These are phyloP conservation scores for Mythimna vitellina DNA, from an alignment of 2,888 invertebrate species.

Conservation along the genomic window DNA sequence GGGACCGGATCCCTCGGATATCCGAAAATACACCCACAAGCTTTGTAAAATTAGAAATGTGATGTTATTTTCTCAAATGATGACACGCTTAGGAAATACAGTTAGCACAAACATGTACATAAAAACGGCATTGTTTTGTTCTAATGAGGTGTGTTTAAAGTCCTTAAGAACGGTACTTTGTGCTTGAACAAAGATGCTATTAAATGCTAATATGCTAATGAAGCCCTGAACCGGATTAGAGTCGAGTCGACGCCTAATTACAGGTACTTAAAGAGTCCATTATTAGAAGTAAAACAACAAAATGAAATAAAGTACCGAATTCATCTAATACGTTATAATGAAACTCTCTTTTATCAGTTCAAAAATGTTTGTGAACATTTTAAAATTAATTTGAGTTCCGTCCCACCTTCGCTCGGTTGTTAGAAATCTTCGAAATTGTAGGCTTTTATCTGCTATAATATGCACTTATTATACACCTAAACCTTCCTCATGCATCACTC, in stretches of 20 bases:
- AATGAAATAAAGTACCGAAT: constrained; percentile 2
- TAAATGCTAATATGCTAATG: constrained; percentile 55
- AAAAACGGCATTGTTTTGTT: constrained; percentile 48
- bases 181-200: constrained; percentile 49
- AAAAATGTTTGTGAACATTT: constrained; percentile 20
- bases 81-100: constrained; percentile 33
- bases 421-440: too few relatives aligned
- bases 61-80: constrained; percentile 53
- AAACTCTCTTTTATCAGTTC: constrained; percentile 22
- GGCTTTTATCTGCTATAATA: too few relatives aligned
- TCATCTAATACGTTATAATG: constrained; percentile 36
- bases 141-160: constrained; percentile 43
- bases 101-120: constrained; percentile 34
- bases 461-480: too few relatives aligned
- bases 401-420: too few relatives aligned
- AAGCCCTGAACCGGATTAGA: constrained; percentile 56
- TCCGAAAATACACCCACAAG: constrained; percentile 60
- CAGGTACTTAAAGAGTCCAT: constrained; percentile 21
- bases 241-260: constrained; percentile 28
- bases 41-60: constrained; percentile 48
- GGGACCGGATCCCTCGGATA: constrained; percentile 61
- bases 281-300: constrained; percentile 18
- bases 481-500: too few relatives aligned
- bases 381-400: background rate
- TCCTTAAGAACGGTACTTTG: constrained; percentile 42